A percentile compares a stretch with the other conserved stretches of the same genome.
Conservation (phyloP, 2,113 vertebrate genomes). For the Triplophysa rosa region DNA sequence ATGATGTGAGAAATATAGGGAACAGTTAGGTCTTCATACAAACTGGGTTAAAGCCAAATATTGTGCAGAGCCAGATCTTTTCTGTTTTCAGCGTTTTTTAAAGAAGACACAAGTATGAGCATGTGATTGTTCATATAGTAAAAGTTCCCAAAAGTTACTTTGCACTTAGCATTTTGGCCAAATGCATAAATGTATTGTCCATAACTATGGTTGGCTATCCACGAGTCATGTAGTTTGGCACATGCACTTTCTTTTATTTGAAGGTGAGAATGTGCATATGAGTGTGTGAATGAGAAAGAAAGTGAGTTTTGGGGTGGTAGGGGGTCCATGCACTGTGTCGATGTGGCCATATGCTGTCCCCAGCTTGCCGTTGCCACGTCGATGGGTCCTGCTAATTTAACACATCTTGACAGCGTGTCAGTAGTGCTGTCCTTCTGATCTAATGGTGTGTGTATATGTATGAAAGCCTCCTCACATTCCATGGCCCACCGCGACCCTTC, state of each 20-base stretch:
- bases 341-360: constrained; percentile 78
- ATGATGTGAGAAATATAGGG: constrained; percentile 3
- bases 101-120: neutral
- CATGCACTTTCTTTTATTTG: neutral
- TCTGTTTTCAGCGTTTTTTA: neutral
- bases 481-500: constrained; percentile 64
- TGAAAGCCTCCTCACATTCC: constrained; percentile 67
- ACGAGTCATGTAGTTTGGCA: constrained; percentile 13
- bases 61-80: neutral
- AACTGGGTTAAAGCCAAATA: neutral
- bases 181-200: neutral
- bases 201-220: neutral
- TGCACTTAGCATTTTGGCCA: too few relatives aligned
- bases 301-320: constrained; percentile 42
- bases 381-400: constrained; percentile 74
- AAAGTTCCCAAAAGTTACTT: too few relatives aligned
- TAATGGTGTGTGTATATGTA: constrained; percentile 57
- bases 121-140: neutral
- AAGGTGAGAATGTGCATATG: constrained; percentile 44
- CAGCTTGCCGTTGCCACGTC: constrained; percentile 78
- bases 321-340: constrained; percentile 49
- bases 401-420: constrained; percentile 84
- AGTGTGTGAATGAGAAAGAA: constrained; percentile 35
- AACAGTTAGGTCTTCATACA: neutral
- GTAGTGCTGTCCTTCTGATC: constrained; percentile 73